Evolutionary conservation across 2,888 invertebrate species (phyloP).

Genomic region (Trileptium ribeirensis): DNA sequence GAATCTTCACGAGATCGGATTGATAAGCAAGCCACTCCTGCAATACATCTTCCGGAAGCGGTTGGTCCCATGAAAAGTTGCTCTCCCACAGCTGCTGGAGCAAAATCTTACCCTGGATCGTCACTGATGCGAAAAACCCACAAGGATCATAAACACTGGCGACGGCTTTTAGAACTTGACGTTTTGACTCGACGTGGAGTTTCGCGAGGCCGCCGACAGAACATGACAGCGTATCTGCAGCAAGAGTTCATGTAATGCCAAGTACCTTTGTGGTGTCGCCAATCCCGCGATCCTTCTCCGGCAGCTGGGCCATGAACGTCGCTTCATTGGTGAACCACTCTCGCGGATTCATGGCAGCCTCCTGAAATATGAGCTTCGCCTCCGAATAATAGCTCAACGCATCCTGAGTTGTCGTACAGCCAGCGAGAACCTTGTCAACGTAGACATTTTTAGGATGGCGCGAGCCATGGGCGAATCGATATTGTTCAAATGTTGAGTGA

Average conservation of each 20-base stretch:
- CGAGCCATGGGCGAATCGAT: background rate
- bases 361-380: slow-evolving; percentile 29
- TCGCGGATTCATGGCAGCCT: slow-evolving; percentile 20
- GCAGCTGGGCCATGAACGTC: background rate
- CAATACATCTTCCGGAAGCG: slow-evolving; percentile 23
- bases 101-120: slow-evolving; percentile 34
- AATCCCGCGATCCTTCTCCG: background rate
- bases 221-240: slow-evolving; percentile 13
- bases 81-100: slow-evolving; percentile 41
- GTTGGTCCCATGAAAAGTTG: slow-evolving; percentile 39
- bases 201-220: background rate
- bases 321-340: slow-evolving; percentile 22
- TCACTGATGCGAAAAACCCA: slow-evolving; percentile 32
- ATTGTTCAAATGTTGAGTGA: slow-evolving; percentile 11
- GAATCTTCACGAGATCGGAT: background rate
- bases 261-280: slow-evolving; percentile 16
- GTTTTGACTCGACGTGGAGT: slow-evolving; percentile 26
- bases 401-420: slow-evolving; percentile 12
- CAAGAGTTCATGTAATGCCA: slow-evolving; percentile 19
- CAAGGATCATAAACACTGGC: slow-evolving; percentile 36
- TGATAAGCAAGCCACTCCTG: background rate
- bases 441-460: slow-evolving; percentile 28
- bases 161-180: slow-evolving; percentile 30
- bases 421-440: slow-evolving; percentile 31
- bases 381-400: slow-evolving; percentile 16